phyloP scores from a whole-genome alignment of 2,888 invertebrate species.

The Saturnia pavonia region DNA sequence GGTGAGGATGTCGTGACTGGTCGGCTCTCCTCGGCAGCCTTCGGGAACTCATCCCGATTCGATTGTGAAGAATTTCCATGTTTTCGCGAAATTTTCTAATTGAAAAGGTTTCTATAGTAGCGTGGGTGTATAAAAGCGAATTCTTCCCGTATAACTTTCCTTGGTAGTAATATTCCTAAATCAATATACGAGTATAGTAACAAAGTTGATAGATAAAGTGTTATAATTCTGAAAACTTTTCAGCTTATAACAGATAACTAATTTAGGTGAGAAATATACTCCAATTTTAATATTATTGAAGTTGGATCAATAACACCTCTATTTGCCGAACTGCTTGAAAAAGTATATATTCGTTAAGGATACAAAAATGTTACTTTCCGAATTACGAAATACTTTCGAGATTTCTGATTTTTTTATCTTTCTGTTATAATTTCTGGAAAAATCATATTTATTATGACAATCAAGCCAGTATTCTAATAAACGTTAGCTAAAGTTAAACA shows the following conservation, averaged over 20 bases:
- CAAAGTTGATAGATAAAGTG: not conserved
- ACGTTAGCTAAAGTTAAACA: not conserved
- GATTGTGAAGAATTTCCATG: slow-evolving; percentile 73
- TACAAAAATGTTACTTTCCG: not conserved
- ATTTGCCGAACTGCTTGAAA: not conserved
- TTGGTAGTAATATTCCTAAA: slow-evolving; percentile 3
- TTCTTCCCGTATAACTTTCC: slow-evolving; percentile 6
- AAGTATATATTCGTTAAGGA: not conserved
- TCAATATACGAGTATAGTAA: slow-evolving; percentile 8
- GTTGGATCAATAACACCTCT: not conserved
- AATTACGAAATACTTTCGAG: too few relatives aligned
- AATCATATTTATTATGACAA: not conserved
- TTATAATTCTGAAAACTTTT: slow-evolving; percentile 2
- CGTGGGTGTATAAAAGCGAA: not conserved
- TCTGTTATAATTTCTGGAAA: too few relatives aligned
- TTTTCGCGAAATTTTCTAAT: slow-evolving; percentile 57
- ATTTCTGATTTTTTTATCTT: too few relatives aligned
- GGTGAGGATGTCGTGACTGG: slow-evolving; percentile 72
- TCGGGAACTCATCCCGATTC: slow-evolving; percentile 73
- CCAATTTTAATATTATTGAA: not conserved
- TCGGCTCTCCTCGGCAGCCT: slow-evolving; percentile 62
- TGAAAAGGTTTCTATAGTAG: slow-evolving; percentile 34
- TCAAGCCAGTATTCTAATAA: not conserved
- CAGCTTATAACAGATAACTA: not conserved
- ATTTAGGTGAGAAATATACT: not conserved